Percentiles rank a stretch among this genome's conserved stretches.
Conservation (phyloP, 2,888 invertebrate genomes). For the Hofmannophila pseudospretella region DNA sequence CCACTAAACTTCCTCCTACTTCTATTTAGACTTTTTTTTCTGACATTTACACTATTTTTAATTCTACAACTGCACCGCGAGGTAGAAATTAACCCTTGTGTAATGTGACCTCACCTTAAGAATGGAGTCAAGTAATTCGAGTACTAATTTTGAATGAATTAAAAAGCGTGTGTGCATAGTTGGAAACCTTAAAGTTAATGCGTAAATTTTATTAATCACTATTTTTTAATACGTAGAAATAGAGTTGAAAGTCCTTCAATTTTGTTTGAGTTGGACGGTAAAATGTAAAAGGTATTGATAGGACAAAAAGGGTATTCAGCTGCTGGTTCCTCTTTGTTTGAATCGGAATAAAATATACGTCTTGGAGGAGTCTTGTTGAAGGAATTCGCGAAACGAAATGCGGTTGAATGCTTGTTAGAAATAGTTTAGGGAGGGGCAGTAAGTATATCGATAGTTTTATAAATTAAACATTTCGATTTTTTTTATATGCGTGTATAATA, state of each 20-base stretch:
- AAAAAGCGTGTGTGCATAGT: constrained; percentile 21
- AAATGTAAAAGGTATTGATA: constrained; percentile 19
- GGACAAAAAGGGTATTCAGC: constrained; percentile 56
- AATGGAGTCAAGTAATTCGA: constrained; percentile 65
- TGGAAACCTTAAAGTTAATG: constrained; percentile 17
- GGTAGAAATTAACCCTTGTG: constrained; percentile 34
- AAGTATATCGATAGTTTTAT: constrained; percentile 11
- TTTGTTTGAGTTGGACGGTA: constrained; percentile 1
- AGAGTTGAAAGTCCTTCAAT: constrained; percentile 11
- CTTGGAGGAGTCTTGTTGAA: constrained; percentile 53
- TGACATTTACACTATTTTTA: constrained; percentile 58
- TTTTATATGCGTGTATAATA: no score
- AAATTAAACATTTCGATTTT: no score
- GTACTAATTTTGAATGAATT: constrained; percentile 49
- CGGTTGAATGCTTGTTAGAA: constrained; percentile 57
- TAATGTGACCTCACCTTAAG: constrained; percentile 45
- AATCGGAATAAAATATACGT: constrained; percentile 56
- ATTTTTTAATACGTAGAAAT: constrained; percentile 2
- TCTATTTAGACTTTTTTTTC: constrained; percentile 26
- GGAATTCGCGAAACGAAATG: constrained; percentile 65
- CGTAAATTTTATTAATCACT: constrained; percentile 10
- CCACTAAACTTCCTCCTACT: constrained; percentile 32
- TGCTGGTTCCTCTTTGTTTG: constrained; percentile 58
- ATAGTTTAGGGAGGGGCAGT: constrained; percentile 29
- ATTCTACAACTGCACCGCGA: constrained; percentile 39